Base-by-base conservation (phyloP, 2,113 vertebrate species). In the Rattus rattus region DNA sequence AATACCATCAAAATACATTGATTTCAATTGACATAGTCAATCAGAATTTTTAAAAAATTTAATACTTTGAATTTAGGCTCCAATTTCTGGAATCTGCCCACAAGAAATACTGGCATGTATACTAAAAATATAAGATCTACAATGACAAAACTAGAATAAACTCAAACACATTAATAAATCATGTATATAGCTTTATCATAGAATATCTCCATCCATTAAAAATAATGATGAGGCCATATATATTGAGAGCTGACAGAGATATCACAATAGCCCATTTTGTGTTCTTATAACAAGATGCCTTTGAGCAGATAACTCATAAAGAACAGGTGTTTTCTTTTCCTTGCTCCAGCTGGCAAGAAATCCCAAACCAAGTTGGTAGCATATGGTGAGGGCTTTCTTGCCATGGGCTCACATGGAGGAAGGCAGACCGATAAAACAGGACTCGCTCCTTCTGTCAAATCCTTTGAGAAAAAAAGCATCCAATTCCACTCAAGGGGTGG, bases 151-250 rank as follows among this genome's bases (percentile, higher is more conserved):
- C 24, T 70, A 88, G n/a, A 94, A 93, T 56, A 96, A 93, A 96
- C n/a, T 59, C 79, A 95, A 84, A 54, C 11, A 86, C 56, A 86
- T 93, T 94, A 97, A 96, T 97, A 94, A 96, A 70, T 93, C 52
- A 95, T 92, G 43, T 19, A 52, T 59, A 43, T 59, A 43, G 67
- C 30, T 49, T 91, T 89, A 91, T 80, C 70, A 83, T 86, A 69
- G 52, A 91, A 87, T 86, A 92, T 69, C 76, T 87, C 3, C n/a
- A 70, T 88, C 77, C 88, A 85, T 95, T 91, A 95, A 94, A 96
- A 88, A 86, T 61, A 84, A 94, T 93, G 81, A 88, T 77, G 43
- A 67, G 67, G 89, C 49, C 70, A 47, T 73, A 88, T 61, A 83
- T 84, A 73, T n/a, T 88, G 65, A 83, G 20, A 83, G 30, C 73